phyloP scores from a whole-genome alignment of 2,888 invertebrate genomes.

The Netelia fuscicornis region DNA sequence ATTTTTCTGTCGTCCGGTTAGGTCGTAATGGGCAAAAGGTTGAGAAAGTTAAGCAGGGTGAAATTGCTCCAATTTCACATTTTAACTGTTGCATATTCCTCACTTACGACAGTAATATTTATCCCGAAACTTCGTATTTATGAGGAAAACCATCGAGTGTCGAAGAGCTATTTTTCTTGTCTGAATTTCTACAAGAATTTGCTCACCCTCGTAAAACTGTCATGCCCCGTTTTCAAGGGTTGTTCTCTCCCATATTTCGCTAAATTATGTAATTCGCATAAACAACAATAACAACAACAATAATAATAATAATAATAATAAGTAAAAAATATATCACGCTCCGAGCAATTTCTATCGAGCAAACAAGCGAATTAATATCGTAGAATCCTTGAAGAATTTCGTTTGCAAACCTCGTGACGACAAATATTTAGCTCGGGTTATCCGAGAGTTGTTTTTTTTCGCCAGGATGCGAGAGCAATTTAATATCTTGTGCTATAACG shows the following conservation, averaged over 20 bases:
- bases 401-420: neutral
- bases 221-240: neutral
- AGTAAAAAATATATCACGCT: too few relatives aligned
- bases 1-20: neutral
- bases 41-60: slow-evolving; percentile 4
- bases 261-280: neutral
- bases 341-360: neutral
- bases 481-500: slow-evolving; percentile 40
- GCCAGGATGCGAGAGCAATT: neutral
- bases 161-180: neutral
- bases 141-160: neutral
- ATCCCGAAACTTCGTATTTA: neutral
- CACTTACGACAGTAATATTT: neutral
- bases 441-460: neutral
- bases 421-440: slow-evolving; percentile 11
- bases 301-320: neutral
- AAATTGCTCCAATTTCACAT: slow-evolving; percentile 63
- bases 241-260: neutral
- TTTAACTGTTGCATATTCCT: neutral
- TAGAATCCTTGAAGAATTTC: neutral
- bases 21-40: slow-evolving; percentile 24
- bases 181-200: neutral
- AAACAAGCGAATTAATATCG: neutral
- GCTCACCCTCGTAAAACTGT: neutral
- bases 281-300: neutral